phyloP scores from a whole-genome alignment of 2,113 vertebrate species.

The Dipodomys stephensi region DNA sequence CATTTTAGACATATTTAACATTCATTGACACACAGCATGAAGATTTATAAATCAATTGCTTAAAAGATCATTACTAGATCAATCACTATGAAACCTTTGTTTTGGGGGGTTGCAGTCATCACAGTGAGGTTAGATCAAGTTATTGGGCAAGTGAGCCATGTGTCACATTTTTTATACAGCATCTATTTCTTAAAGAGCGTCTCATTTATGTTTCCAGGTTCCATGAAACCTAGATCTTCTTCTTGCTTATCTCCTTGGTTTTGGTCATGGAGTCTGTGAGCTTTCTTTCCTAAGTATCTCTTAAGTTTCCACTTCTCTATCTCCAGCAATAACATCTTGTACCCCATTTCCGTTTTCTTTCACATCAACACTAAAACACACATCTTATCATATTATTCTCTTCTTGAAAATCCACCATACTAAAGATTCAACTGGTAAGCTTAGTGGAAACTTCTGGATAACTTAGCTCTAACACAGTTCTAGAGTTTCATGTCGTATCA shows the following conservation, averaged over 20 bases:
- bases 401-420: slow-evolving; percentile 33
- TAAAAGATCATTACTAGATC: slow-evolving; percentile 54
- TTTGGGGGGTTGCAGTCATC: slow-evolving; percentile 42
- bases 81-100: neutral
- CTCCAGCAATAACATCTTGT: neutral
- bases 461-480: neutral
- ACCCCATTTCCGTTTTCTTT: neutral
- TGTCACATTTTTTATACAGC: neutral
- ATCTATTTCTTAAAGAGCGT: neutral
- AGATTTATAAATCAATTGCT: slow-evolving; percentile 30
- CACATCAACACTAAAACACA: neutral
- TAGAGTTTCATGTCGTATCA: neutral
- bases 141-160: slow-evolving; percentile 26
- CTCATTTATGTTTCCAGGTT: neutral
- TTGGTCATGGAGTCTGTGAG: neutral
- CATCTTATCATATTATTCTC: neutral
- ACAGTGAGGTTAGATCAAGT: slow-evolving; percentile 42
- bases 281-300: neutral
- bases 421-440: neutral
- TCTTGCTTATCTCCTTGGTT: neutral
- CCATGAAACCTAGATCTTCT: neutral
- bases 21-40: slow-evolving; percentile 19
- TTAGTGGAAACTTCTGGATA: neutral
- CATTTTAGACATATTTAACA: slow-evolving; percentile 50
- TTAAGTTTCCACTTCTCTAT: neutral